Evolutionary conservation across 1,140 invertebrate genomes (phyloP), one percentile per base, ranked within the genome.

Genomic region (Whitmania pigra): DNA sequence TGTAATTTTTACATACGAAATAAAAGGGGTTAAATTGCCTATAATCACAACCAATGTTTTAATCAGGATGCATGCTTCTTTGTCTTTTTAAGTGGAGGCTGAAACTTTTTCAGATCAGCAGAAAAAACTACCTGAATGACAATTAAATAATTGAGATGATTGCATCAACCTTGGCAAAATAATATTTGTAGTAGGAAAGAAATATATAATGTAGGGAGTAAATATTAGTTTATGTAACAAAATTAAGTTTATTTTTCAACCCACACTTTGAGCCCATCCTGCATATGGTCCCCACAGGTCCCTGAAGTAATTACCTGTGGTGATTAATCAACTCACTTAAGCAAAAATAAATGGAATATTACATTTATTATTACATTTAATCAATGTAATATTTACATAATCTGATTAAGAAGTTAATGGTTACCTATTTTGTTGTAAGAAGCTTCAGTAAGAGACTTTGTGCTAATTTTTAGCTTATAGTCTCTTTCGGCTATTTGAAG

Each of bases 191-290:
- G n/a, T n/a, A n/a, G n/a, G 31, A 6, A 36, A 36, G 31, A 36
- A 36, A 36, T 36, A 6, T 3, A 36, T 2, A 36, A 36, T 36
- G n/a, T n/a, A n/a, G n/a, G n/a, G n/a, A n/a, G n/a, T n/a, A n/a
- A n/a, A n/a, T n/a, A n/a, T n/a, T n/a, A n/a, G n/a, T n/a, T n/a
- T n/a, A n/a, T n/a, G n/a, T n/a, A n/a, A n/a, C n/a, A n/a, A n/a
- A n/a, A n/a, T n/a, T n/a, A 11, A 49, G 15, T 5, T 49, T 49
- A 49, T 49, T 49, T n/a, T 49, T 55, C 20, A 49, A 71, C 70
- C 74, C 55, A 96, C 91, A 54, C 92, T 89, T 80, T 97, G 94
- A 29, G 94, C 93, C 94, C 94, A 97, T 53, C 94, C 94, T 69
- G 94, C 92, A 77, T 89, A 86, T 36, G 87, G 84, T 53, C 94